Percentiles rank a stretch among this genome's conserved stretches.
Conservation (phyloP, 1,140 invertebrate species). For the Solen grandis region DNA sequence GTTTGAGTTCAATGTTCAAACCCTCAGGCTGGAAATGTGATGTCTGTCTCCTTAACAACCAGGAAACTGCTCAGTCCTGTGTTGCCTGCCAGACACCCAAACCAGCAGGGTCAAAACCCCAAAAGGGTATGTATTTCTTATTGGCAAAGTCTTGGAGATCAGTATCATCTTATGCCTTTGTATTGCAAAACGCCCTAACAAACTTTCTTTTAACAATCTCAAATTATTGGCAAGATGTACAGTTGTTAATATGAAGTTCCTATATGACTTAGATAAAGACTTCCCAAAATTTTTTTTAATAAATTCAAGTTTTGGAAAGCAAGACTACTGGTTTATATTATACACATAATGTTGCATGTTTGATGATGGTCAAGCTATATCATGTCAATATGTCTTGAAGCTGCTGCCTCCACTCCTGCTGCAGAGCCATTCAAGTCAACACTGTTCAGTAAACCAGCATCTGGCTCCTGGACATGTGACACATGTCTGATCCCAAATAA, state of each 20-base stretch:
- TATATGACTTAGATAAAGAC: background rate
- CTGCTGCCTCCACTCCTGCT: background rate
- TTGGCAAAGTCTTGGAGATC: background rate
- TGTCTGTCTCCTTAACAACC: conserved; percentile 86
- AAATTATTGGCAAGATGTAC: no score
- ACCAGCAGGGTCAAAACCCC: conserved; percentile 74
- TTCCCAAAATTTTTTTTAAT: background rate
- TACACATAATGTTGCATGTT: background rate
- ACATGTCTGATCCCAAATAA: conserved; percentile 86
- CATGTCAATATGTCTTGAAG: background rate
- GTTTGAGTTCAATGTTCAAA: conserved; percentile 25
- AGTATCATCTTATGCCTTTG: background rate
- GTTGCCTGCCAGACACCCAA: conserved; percentile 85
- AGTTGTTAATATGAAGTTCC: background rate
- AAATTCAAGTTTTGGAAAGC: background rate
- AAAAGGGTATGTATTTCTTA: background rate
- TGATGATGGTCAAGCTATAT: background rate
- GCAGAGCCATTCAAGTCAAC: background rate
- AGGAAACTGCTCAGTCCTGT: conserved; percentile 83
- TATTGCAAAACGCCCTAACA: no score
- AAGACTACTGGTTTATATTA: background rate
- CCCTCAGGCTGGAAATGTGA: conserved; percentile 84
- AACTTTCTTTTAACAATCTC: no score
- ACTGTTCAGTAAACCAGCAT: conserved; percentile 51
- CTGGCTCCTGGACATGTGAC: conserved; percentile 85